Evolutionary conservation across 2,797 vertebrate genomes (phyloP), one percentile per base, ranked within the genome.

Genomic region (Artibeus lituratus): DNA sequence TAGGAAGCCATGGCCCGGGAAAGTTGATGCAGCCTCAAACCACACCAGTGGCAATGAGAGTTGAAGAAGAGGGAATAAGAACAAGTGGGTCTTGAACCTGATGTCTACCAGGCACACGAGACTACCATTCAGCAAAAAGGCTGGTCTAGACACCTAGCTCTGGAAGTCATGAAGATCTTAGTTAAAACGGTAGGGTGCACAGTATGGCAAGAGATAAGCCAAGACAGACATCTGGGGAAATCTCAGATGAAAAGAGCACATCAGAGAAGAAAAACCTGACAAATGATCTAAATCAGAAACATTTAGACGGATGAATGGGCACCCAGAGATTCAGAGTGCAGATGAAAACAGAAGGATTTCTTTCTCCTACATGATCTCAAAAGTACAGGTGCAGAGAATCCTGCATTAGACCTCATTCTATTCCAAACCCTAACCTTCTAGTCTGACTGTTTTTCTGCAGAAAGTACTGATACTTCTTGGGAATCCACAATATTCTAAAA

Each of bases 401-500:
- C 53, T 32, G 73, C 37, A 2, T 44, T 16, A 62, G 49, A 82
- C 29, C 24, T 39, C n/a, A 3, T 15, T 16, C 44, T 15, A 16
- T 35, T 72, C 44, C 59, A 62, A n/a, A 39, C 21, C 16, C 19
- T 7, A 51, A 42, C 69, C 24, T 53, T 87, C 85, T 47, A 57
- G 80, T 21, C 55, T 70, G 55, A 18, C 70, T 72, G 53, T 62
- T 85, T 77, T 49, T 57, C 89, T 14, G 29, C 65, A 90, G 69
- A 91, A 74, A 78, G 84, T 35, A 81, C 55, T 39, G 35, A 49
- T n/a, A 19, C 42, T 91, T 88, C 83, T 70, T 82, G 44, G 92
- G 89, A 97, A 95, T 94, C 55, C 70, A 84, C 76, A 74, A 78
- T n/a, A 74, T 94, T 91, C 95, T 96, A 96, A 96, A 97, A 98